Percentiles rank a stretch among this genome's conserved stretches.
These are phyloP conservation scores for Brevipalpus yothersi DNA, from an alignment of 1,140 invertebrate genomes.

Conservation along the genomic window DNA sequence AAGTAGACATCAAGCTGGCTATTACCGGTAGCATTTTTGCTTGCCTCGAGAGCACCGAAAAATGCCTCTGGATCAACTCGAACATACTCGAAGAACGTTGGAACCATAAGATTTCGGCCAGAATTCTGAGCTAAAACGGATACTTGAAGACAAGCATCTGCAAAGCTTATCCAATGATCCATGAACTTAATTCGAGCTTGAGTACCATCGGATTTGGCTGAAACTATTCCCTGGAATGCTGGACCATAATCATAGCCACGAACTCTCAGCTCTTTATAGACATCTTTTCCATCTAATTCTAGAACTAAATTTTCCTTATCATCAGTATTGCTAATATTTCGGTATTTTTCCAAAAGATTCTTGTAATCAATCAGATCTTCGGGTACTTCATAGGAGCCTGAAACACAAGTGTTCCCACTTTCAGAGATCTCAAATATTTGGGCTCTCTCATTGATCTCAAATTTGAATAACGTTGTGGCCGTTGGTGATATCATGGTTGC, in stretches of 20 bases:
- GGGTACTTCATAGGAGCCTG: conserved; percentile 33
- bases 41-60: neutral
- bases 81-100: conserved; percentile 25
- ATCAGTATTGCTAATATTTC: neutral
- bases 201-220: conserved; percentile 17
- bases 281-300: neutral
- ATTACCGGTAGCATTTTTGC: neutral
- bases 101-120: conserved; percentile 18
- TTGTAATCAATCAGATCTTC: conserved; percentile 14
- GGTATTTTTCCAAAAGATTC: neutral
- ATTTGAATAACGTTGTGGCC: conserved; percentile 50
- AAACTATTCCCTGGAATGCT: conserved; percentile 51
- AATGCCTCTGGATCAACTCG: neutral
- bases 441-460: conserved; percentile 59
- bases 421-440: conserved; percentile 80
- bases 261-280: conserved; percentile 68
- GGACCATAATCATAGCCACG: conserved; percentile 78
- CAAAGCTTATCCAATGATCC: conserved; percentile 69
- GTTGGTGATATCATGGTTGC: conserved; percentile 64
- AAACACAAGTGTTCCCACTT: conserved; percentile 49
- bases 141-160: conserved; percentile 18
- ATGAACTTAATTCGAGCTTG: conserved; percentile 50
- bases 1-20: conserved; percentile 6
- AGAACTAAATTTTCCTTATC: conserved; percentile 21
- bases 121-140: neutral